Conservation (phyloP, 2,888 invertebrate species). For the Pecten maximus region DNA sequence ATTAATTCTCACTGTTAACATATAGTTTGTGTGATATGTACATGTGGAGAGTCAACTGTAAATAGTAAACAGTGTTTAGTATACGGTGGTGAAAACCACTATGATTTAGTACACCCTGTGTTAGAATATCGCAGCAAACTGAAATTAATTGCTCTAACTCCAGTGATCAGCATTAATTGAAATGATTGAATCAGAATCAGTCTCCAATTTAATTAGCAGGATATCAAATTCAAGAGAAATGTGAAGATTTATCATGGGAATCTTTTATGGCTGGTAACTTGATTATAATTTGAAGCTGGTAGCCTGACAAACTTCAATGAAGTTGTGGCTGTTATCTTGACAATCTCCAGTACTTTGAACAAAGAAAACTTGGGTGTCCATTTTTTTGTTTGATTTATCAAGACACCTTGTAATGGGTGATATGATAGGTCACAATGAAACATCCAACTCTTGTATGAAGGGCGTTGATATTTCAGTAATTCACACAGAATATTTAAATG, state of each 20-base stretch:
- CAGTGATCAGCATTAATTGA: too few species aligned
- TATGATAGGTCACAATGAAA: neutral
- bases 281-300: neutral
- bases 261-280: neutral
- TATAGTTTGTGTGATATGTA: too few species aligned
- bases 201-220: neutral
- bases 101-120: too few species aligned
- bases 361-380: neutral
- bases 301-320: neutral
- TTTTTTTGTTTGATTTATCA: too few species aligned
- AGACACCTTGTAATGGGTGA: too few species aligned
- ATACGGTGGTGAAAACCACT: too few species aligned
- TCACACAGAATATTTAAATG: too few species aligned
- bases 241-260: neutral
- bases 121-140: too few species aligned
- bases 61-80: too few species aligned
- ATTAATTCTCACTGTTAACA: too few species aligned
- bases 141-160: too few species aligned
- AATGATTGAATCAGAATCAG: neutral
- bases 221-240: neutral
- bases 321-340: neutral
- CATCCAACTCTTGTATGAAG: neutral
- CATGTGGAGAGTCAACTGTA: too few species aligned
- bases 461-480: neutral
- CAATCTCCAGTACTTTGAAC: neutral